These are phyloP conservation scores for Ivindomyrus marchei DNA, from an alignment of 2,113 vertebrate genomes.

Conservation along the genomic window DNA sequence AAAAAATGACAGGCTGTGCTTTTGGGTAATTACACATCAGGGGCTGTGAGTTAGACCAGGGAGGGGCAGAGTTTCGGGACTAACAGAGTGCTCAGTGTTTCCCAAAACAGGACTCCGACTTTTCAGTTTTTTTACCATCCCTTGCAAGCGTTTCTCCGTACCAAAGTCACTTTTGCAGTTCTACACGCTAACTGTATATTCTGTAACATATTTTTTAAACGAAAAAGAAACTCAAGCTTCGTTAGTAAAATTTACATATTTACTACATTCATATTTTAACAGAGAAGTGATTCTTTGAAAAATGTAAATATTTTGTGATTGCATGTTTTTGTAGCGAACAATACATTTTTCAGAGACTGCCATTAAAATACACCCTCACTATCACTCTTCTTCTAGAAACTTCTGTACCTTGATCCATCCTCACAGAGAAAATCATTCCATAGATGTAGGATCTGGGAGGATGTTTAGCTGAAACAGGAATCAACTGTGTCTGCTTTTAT, in stretches of 20 bases:
- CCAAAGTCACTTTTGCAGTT: not conserved
- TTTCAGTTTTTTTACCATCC: not conserved
- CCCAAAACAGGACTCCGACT: not conserved
- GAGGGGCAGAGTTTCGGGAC: not conserved
- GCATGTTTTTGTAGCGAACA: slow-evolving; percentile 69
- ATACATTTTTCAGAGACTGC: slow-evolving; percentile 46
- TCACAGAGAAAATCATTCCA: not conserved
- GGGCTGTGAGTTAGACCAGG: slow-evolving; percentile 31
- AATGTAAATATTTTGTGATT: slow-evolving; percentile 77
- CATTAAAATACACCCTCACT: not conserved
- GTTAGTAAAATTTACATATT: slow-evolving; percentile 73
- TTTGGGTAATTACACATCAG: slow-evolving; percentile 45
- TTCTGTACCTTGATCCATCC: not conserved
- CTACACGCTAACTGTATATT: slow-evolving; percentile 69
- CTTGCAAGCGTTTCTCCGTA: not conserved
- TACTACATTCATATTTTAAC: slow-evolving; percentile 81
- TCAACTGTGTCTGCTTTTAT: not conserved
- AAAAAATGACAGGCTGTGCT: slow-evolving; percentile 43
- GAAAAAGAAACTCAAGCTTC: slow-evolving; percentile 58
- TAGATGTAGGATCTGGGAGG: not conserved
- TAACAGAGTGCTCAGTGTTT: not conserved
- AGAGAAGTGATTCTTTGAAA: slow-evolving; percentile 77
- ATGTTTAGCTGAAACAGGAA: not conserved
- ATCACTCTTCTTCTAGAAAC: not conserved
- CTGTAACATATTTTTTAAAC: slow-evolving; percentile 77